Percentiles rank a stretch among this genome's conserved stretches.
These are phyloP conservation scores for Monopis laevigella DNA, from an alignment of 2,888 invertebrate species.

Conservation along the genomic window DNA sequence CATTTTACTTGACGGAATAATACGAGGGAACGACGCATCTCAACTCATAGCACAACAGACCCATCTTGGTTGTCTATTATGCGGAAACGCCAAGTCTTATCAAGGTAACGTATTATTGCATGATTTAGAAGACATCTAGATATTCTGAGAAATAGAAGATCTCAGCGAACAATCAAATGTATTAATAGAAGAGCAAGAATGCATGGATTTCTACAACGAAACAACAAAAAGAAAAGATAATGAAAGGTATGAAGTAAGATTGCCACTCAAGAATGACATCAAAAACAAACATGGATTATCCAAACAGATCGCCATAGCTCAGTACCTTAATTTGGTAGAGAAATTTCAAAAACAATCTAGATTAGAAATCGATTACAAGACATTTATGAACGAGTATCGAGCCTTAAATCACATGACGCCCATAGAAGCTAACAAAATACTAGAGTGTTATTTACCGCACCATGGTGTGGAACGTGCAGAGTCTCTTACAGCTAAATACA, in stretches of 20 bases:
- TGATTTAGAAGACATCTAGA: conserved; percentile 3
- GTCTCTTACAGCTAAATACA: neutral
- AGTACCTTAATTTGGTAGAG: conserved; percentile 11
- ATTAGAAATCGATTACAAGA: neutral
- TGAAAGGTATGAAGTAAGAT: neutral
- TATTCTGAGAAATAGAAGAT: conserved; percentile 13
- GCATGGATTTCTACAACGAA: neutral
- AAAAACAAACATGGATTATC: conserved; percentile 5
- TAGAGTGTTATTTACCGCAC: conserved; percentile 5
- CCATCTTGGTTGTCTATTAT: no score
- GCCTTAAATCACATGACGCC: no score
- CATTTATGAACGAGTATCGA: neutral
- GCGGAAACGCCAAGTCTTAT: no score
- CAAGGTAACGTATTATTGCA: no score
- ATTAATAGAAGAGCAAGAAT: neutral
- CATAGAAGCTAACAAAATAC: no score
- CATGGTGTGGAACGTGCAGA: neutral
- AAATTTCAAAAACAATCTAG: neutral
- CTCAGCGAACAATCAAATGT: conserved; percentile 1
- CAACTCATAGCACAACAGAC: no score
- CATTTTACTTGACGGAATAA: no score
- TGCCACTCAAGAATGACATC: conserved; percentile 10
- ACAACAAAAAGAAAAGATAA: neutral
- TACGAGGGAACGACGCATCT: no score
- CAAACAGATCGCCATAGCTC: conserved; percentile 13